Conservation (phyloP, 2,797 vertebrate genomes). For the Aphelocoma californica region DNA sequence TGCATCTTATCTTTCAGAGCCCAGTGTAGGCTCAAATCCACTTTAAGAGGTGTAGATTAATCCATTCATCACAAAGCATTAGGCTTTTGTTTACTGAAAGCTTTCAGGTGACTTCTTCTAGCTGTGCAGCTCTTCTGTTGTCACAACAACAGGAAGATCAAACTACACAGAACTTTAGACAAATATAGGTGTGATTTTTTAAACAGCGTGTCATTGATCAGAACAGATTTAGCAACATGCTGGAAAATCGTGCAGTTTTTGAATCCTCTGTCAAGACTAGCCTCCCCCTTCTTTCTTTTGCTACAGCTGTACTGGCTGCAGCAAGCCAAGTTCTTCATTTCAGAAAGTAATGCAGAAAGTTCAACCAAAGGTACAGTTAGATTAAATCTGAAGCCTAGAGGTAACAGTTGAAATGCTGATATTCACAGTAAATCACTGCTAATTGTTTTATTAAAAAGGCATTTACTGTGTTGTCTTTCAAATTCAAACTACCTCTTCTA, state of each 20-base stretch:
- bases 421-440: background rate
- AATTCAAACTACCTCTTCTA: background rate
- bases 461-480: background rate
- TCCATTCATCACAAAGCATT: conserved; percentile 16
- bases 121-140: background rate
- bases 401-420: background rate
- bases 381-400: conserved; percentile 22
- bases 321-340: background rate
- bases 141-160: background rate
- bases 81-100: conserved; percentile 29
- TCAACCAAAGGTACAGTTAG: background rate
- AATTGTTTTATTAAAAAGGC: background rate
- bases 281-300: background rate
- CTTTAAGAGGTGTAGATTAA: conserved; percentile 13
- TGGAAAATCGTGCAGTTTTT: background rate
- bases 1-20: conserved; percentile 6
- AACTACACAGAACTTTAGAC: background rate
- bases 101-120: conserved; percentile 5
- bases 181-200: background rate
- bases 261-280: background rate
- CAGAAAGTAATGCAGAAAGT: background rate
- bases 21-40: background rate
- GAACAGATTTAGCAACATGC: background rate
- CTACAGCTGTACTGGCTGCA: background rate
- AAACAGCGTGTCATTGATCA: background rate